Evolutionary conservation across 2,888 invertebrate genomes (phyloP), one percentile per base, ranked within the genome.

Genomic region (Junonia oenone): DNA sequence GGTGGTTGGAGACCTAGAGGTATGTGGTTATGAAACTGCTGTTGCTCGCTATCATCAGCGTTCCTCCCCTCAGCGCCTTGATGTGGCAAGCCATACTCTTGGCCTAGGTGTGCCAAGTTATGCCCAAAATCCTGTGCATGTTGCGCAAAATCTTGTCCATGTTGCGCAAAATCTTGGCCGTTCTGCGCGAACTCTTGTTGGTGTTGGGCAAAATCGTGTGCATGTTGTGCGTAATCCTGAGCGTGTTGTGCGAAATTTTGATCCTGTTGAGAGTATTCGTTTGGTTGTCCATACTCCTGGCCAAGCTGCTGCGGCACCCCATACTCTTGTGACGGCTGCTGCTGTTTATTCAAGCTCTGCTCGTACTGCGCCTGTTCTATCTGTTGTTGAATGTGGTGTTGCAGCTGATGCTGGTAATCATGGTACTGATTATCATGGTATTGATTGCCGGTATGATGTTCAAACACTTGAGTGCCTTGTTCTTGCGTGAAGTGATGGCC

Each of bases 1-100:
- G 90, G 90, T n/a, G 78, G 83, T 69, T 89, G 88, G 27, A 88
- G 75, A 6, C 81, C 83, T 13, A 86, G 71, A 0, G 90, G 90
- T 58, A 90, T 88, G 68, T 90, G 90, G 63, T 90, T 88, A 63
- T 83, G 85, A 65, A 68, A 90, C 46, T 72, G 70, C 61, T 81
- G 81, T 29, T 43, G 43, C 13, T 67, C 72, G 11, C 68, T 73
- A 37, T 67, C 65, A 45, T 81, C 81, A 3, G 74, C 71, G 45
- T 85, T 85, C 13, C 89, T 78, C 0, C 87, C 87, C 48, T 87
- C 88, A n/a, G 78, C 75, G 0, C 66, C 68, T n/a, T 78, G 76
- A 57, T 80, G 83, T 1, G 84, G 82, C 5, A 68, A 65, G 2
- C 86, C 86, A 51, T 87, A 86, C 56, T 83, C 81, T 13, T 73